Conservation (phyloP, 2,113 vertebrate genomes). For the Ptilorrhoa leucosticta region DNA sequence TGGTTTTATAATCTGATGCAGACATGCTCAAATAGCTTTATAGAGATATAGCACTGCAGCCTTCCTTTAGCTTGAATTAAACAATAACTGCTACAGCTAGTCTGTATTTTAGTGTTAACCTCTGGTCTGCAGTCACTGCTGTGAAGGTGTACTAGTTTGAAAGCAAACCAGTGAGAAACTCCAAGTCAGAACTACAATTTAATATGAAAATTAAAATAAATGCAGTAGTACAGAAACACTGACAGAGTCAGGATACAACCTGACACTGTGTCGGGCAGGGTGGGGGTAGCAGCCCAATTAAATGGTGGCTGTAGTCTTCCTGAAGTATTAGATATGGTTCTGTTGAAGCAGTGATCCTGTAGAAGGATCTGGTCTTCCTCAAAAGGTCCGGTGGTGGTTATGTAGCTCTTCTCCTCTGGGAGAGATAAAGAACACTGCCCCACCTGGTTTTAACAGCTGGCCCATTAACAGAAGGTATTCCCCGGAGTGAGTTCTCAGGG, state of each 20-base stretch:
- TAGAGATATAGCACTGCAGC: neutral
- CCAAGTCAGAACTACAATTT: neutral
- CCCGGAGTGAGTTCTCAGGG: neutral
- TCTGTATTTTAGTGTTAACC: neutral
- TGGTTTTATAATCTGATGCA: constrained; percentile 42
- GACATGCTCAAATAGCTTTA: neutral
- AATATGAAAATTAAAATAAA: neutral
- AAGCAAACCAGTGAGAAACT: neutral
- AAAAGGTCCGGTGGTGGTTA: neutral
- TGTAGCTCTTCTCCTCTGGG: neutral
- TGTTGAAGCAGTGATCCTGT: neutral
- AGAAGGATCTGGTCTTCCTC: neutral
- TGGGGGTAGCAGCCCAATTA: neutral
- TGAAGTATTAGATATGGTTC: neutral
- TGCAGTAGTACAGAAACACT: neutral
- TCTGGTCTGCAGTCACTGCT: neutral
- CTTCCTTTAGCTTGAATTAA: constrained; percentile 18
- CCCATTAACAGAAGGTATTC: neutral
- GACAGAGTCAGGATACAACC: neutral
- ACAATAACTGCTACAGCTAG: neutral
- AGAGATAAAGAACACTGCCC: too few relatives aligned
- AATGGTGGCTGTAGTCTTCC: neutral
- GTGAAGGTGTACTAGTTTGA: neutral
- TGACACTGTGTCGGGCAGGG: neutral
- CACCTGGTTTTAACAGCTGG: too few relatives aligned